A percentile compares a stretch with the other conserved stretches of the same genome.
These are phyloP conservation scores for Gari tellinella DNA, from an alignment of 2,888 invertebrate genomes.

Conservation along the genomic window DNA sequence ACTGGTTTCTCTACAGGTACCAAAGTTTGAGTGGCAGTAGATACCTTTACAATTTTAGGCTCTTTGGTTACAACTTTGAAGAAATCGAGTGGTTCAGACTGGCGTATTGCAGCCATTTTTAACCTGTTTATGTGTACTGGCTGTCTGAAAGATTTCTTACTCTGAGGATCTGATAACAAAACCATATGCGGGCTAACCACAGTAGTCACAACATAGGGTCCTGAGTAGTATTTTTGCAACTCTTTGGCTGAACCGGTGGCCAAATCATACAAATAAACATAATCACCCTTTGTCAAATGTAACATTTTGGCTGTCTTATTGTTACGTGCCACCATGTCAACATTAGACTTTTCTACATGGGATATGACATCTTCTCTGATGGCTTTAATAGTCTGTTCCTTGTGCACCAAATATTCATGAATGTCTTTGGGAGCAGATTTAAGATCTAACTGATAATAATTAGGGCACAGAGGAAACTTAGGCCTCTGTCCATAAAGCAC, in stretches of 20 bases:
- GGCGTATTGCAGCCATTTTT: slow-evolving; percentile 21
- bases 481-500: slow-evolving; percentile 39
- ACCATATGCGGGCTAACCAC: slow-evolving; percentile 30
- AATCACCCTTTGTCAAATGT: slow-evolving; percentile 23
- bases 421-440: slow-evolving; percentile 19
- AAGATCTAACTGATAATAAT: slow-evolving; percentile 21
- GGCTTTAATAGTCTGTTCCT: slow-evolving; percentile 5
- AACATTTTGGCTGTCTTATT: slow-evolving; percentile 20
- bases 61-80: slow-evolving; percentile 18
- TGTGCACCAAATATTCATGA: slow-evolving; percentile 24
- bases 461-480: slow-evolving; percentile 35
- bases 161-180: slow-evolving; percentile 21
- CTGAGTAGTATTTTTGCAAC: slow-evolving; percentile 15
- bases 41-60: slow-evolving; percentile 5
- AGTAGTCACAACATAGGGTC: slow-evolving; percentile 31
- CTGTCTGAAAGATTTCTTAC: slow-evolving; percentile 14
- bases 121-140: slow-evolving; percentile 34
- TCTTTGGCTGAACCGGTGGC: slow-evolving; percentile 23
- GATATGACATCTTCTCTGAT: slow-evolving; percentile 21
- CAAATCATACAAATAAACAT: slow-evolving; percentile 28
- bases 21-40: slow-evolving; percentile 20
- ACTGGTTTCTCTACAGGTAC: not conserved
- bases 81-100: slow-evolving; percentile 20
- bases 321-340: slow-evolving; percentile 23
- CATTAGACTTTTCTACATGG: slow-evolving; percentile 7